A percentile compares a stretch with the other conserved stretches of the same genome.
Conservation (phyloP, 2,888 invertebrate species). For the Andrena minutula region DNA sequence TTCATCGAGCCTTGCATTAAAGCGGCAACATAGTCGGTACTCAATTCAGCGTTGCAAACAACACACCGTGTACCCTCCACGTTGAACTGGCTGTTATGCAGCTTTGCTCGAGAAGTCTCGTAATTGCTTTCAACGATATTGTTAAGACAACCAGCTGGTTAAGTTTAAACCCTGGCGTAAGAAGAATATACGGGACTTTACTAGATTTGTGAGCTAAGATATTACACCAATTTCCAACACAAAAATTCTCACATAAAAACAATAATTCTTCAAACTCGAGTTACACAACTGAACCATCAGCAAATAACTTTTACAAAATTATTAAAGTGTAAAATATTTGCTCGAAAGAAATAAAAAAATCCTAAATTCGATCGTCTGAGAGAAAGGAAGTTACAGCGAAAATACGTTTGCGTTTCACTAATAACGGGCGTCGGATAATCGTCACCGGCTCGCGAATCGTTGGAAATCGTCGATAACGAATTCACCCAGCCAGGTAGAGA, state of each 20-base stretch:
- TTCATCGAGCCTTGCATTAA: conserved; percentile 39
- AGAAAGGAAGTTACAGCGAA: background rate
- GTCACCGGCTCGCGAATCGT: background rate
- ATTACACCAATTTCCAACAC: background rate
- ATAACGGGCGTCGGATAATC: background rate
- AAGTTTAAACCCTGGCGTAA: background rate
- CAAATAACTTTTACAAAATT: too few species aligned
- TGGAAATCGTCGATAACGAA: conserved; percentile 32
- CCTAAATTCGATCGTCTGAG: background rate
- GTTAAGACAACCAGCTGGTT: background rate
- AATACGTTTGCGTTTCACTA: background rate
- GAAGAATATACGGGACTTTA: background rate
- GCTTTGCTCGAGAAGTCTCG: conserved; percentile 28
- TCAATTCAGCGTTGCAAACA: conserved; percentile 42
- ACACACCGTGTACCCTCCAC: conserved; percentile 26
- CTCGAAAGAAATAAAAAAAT: background rate
- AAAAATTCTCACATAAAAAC: too few species aligned
- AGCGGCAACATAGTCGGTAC: conserved; percentile 11
- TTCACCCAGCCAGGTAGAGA: conserved; percentile 19
- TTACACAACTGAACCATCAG: too few species aligned
- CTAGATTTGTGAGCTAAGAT: background rate
- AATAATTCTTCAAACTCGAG: too few species aligned
- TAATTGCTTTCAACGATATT: conserved; percentile 6
- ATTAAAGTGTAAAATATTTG: background rate
- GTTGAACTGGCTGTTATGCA: conserved; percentile 32